Evolutionary conservation across 2,888 invertebrate genomes (phyloP), one percentile per base, ranked within the genome.

Genomic region (Monopis laevigella): DNA sequence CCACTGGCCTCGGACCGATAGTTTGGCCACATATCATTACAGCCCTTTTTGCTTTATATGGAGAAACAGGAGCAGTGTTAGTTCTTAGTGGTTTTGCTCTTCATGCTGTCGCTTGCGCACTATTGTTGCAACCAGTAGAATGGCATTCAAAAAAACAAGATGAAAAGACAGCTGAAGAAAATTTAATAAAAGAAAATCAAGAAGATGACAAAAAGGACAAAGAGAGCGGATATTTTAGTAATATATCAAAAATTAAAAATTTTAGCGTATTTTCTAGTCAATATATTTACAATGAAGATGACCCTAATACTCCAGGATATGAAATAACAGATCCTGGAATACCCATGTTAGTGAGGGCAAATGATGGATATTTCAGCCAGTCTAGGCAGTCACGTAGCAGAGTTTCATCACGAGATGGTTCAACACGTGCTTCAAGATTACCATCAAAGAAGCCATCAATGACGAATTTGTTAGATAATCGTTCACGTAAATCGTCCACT

Each of bases 11-110:
- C 17, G 90, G 90, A 0, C 89, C 90, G 1, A 88, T 90, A 28
- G 54, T 89, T 39, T 86, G 89, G 82, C 90, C 90, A 2, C 84
- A 88, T 51, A 71, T 90, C 14, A 87, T 90, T 40, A 89, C 87
- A 11, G 67, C 69, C 7, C 60, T 90, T n/a, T 78, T 88, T 57
- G 64, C 80, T 1, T 44, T 61, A 19, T 88, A 86, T 44, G 89
- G 86, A 0, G 86, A 87, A 49, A 80, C 83, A 42, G 89, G 89
- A 14, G 84, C 89, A 0, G 80, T 88, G 38, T 62, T 90, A 11
- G 73, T 90, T 18, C 83, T 89, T 50, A 82, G 86, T 12, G 89
- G 84, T 2, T 77, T 90, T 43, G 82, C 88, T 1, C 66, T 88
- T 41, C 88, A 91, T 55, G 84, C 88, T 0, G 65, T 89, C 39